A percentile compares a stretch with the other conserved stretches of the same genome.
Evolutionary conservation across 2,113 vertebrate species (phyloP).

Genomic region (Columba janthina): DNA sequence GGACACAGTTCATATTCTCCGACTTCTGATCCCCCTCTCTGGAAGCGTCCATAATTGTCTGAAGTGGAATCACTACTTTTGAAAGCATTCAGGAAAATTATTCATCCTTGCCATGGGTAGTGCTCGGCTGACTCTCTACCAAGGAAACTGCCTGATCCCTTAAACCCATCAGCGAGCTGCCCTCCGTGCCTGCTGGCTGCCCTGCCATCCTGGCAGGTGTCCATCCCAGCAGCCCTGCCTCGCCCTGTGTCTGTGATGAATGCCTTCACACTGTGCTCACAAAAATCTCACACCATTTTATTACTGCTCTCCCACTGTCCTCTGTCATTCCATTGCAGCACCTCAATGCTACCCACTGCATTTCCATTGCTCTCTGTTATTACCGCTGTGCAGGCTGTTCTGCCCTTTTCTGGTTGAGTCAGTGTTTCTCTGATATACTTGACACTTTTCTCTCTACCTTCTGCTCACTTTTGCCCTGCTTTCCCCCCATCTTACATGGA

Average conservation of each 20-base stretch:
- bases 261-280: not conserved
- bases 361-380: not conserved
- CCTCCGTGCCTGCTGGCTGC: not conserved
- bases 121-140: not conserved
- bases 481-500: not conserved
- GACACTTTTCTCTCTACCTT: not conserved
- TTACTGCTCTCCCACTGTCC: not conserved
- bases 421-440: not conserved
- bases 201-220: not conserved
- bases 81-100: not conserved
- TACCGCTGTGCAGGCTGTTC: not conserved
- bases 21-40: not conserved
- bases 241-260: not conserved
- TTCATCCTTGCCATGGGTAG: not conserved
- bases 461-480: constrained; percentile 7
- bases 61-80: not conserved
- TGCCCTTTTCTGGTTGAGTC: not conserved
- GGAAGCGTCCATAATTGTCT: not conserved
- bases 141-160: not conserved
- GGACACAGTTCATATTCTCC: not conserved
- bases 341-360: not conserved
- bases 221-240: not conserved
- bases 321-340: not conserved
- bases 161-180: not conserved
- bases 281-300: not conserved